A percentile compares a stretch with the other conserved stretches of the same genome.
Conservation (phyloP, 2,797 vertebrate genomes). For the Xenentodon cancila region DNA sequence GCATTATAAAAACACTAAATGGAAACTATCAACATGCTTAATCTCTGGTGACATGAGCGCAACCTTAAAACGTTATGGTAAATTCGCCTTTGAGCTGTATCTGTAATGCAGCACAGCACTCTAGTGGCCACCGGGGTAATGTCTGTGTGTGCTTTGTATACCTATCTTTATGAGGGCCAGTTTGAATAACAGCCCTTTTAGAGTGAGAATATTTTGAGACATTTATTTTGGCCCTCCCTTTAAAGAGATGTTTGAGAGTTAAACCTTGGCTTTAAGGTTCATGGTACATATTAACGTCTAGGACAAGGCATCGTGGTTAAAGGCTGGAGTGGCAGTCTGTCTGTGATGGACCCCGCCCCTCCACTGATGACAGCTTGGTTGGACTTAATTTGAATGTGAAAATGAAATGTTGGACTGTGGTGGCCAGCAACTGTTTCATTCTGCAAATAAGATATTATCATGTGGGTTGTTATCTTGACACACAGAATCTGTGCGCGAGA, state of each 20-base stretch:
- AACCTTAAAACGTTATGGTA: constrained; percentile 65
- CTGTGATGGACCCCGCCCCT: constrained; percentile 49
- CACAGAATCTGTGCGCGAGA: constrained; percentile 22
- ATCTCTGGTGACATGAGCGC: constrained; percentile 35
- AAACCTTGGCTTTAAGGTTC: neutral
- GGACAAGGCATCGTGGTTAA: neutral
- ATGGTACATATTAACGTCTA: neutral
- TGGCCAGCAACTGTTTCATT: constrained; percentile 36
- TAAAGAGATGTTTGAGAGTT: neutral
- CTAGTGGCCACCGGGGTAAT: constrained; percentile 83
- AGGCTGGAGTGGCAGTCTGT: neutral
- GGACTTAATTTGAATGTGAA: constrained; percentile 41
- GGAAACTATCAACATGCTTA: constrained; percentile 31
- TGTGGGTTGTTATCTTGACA: constrained; percentile 51
- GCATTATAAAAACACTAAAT: constrained; percentile 39
- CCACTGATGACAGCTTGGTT: constrained; percentile 4
- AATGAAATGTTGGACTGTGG: constrained; percentile 32
- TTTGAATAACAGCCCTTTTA: neutral
- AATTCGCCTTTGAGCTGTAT: constrained; percentile 64
- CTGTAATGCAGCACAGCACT: constrained; percentile 85
- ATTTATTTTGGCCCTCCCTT: neutral
- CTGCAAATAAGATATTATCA: constrained; percentile 49
- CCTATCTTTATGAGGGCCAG: neutral
- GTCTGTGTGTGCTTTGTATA: constrained; percentile 35
- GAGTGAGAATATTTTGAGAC: neutral